These are phyloP conservation scores for Rhinolophus sinicus DNA, from an alignment of 2,113 vertebrate species.

Conservation along the genomic window DNA sequence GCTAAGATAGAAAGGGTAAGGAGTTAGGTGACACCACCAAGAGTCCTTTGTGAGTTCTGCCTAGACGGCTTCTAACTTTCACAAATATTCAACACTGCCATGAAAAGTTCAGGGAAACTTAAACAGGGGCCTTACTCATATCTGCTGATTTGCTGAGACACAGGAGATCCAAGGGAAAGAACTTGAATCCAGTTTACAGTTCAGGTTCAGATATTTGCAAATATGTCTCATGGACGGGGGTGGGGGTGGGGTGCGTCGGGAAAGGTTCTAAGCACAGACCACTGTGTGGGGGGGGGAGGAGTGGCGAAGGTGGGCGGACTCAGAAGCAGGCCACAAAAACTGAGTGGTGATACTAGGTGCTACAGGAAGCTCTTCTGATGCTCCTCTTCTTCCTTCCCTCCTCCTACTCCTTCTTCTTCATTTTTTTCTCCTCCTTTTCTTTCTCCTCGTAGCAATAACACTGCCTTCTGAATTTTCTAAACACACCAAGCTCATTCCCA, in stretches of 20 bases:
- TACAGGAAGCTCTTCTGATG: neutral
- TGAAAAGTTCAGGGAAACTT: neutral
- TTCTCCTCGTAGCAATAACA: neutral
- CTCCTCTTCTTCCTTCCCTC: neutral
- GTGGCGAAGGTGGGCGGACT: neutral
- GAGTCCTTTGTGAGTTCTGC: neutral
- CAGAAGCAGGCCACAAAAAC: neutral
- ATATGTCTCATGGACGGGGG: neutral
- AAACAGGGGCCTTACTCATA: neutral
- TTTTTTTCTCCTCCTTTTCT: neutral
- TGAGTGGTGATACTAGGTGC: neutral
- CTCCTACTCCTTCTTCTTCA: too few species aligned
- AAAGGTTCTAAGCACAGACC: neutral
- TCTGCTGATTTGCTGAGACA: neutral
- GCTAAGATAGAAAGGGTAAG: neutral
- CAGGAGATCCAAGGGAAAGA: neutral
- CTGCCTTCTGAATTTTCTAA: neutral
- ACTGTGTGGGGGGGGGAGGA: accelerated
- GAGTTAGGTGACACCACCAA: neutral
- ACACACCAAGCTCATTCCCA: neutral
- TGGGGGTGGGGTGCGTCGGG: neutral
- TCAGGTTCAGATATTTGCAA: neutral
- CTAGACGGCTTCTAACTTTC: neutral
- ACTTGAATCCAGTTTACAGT: neutral
- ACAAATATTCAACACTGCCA: neutral